Evolutionary conservation across 2,113 vertebrate genomes (phyloP).

Genomic region (Noctilio leporinus): DNA sequence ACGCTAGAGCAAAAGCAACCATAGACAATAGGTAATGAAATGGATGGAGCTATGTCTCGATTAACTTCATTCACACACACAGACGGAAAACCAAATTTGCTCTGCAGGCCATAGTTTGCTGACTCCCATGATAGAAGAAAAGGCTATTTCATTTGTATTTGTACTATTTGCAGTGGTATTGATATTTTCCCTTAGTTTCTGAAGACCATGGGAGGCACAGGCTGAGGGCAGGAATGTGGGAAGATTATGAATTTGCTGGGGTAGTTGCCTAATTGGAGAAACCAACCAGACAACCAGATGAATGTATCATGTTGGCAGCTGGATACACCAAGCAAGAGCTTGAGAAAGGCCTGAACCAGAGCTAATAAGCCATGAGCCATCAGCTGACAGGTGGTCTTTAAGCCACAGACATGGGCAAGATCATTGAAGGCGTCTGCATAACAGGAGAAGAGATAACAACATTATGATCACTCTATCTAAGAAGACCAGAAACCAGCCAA

Average conservation of each 20-base stretch:
- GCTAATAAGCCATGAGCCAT: background rate
- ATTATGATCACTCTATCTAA: background rate
- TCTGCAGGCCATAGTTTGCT: background rate
- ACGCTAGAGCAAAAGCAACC: background rate
- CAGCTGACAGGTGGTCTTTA: background rate
- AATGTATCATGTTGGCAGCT: background rate
- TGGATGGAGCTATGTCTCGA: background rate
- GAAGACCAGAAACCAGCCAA: background rate
- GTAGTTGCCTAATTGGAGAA: background rate
- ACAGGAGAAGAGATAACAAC: background rate
- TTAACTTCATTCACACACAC: background rate
- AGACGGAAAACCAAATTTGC: background rate
- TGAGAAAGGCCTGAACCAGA: background rate
- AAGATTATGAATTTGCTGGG: background rate
- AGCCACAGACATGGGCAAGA: background rate
- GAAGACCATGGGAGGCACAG: background rate
- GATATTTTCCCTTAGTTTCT: background rate
- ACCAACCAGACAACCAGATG: background rate
- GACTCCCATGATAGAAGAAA: background rate
- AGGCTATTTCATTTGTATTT: background rate
- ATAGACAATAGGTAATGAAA: background rate
- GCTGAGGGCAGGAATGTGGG: background rate
- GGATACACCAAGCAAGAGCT: background rate
- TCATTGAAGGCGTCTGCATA: background rate
- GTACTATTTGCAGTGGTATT: background rate